Evolutionary conservation across 2,888 invertebrate genomes (phyloP).

Genomic region (Diaperis boleti): DNA sequence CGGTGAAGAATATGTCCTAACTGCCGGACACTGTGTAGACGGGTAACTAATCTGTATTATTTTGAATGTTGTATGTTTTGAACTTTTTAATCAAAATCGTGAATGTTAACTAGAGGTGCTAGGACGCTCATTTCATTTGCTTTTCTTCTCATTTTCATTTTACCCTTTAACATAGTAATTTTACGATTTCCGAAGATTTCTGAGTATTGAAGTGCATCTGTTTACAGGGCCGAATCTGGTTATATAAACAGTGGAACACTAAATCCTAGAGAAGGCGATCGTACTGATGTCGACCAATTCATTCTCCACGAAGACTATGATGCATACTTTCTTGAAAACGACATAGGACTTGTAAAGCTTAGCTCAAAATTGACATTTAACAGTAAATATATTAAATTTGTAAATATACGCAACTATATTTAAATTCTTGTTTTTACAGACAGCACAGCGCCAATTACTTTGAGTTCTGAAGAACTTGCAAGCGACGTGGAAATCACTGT

Average conservation of each 20-base stretch:
- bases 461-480: background rate
- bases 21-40: slow-evolving; percentile 4
- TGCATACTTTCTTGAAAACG: background rate
- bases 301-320: slow-evolving; percentile 5
- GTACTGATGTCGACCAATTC: background rate
- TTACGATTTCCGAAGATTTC: no score
- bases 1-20: slow-evolving; percentile 3
- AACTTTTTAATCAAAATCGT: no score
- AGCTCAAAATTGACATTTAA: background rate
- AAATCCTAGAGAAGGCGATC: background rate
- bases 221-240: background rate
- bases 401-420: background rate
- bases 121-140: no score
- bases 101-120: no score
- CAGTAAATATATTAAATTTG: background rate
- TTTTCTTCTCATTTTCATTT: no score
- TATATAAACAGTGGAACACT: background rate
- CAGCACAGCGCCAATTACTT: background rate
- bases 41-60: no score
- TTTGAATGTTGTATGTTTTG: no score
- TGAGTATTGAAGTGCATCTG: no score
- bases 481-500: background rate
- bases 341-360: background rate
- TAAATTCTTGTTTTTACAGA: background rate
- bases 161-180: no score